Evolutionary conservation across 2,113 vertebrate genomes (phyloP).

Genomic region (Pachycephala philippinensis): DNA sequence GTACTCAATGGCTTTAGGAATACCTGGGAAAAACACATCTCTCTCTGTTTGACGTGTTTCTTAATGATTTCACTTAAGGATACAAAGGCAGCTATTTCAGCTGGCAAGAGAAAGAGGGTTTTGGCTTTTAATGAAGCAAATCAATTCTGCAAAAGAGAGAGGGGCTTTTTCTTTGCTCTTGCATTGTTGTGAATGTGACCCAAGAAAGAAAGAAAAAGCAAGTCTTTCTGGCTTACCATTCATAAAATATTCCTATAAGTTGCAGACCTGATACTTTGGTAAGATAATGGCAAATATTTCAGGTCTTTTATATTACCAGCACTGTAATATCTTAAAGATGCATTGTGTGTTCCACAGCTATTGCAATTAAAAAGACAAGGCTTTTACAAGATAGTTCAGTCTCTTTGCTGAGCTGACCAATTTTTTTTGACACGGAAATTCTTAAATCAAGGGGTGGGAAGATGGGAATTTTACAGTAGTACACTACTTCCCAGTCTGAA

Average conservation of each 20-base stretch:
- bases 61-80: constrained; percentile 17
- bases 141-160: not conserved
- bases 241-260: not conserved
- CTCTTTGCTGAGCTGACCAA: not conserved
- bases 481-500: constrained; percentile 32
- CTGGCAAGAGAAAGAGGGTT: not conserved
- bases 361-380: not conserved
- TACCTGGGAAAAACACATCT: constrained; percentile 62
- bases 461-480: constrained; percentile 37
- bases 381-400: not conserved
- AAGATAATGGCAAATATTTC: not conserved
- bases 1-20: constrained; percentile 41
- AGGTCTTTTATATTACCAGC: not conserved
- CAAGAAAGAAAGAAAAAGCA: not conserved
- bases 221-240: not conserved
- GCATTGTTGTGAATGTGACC: not conserved
- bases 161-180: not conserved
- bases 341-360: not conserved
- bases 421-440: constrained; percentile 31
- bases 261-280: not conserved
- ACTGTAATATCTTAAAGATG: not conserved
- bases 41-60: constrained; percentile 1
- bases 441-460: constrained; percentile 12
- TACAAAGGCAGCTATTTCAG: constrained; percentile 32
- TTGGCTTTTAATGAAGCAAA: constrained; percentile 34